Conservation (phyloP, 2,797 vertebrate genomes). For the Morus bassanus region DNA sequence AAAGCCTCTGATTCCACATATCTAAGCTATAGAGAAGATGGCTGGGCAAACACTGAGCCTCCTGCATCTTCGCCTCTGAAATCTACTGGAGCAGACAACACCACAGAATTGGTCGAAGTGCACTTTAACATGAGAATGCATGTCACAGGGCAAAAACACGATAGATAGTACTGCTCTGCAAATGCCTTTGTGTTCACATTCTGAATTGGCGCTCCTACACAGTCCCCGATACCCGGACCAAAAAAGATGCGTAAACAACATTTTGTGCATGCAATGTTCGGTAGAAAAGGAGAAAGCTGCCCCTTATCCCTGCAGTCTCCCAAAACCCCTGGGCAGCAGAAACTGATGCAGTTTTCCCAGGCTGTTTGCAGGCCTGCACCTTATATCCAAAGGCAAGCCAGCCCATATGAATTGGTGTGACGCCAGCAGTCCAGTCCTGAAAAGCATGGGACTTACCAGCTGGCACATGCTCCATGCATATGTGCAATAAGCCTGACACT, state of each 20-base stretch:
- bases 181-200: background rate
- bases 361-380: background rate
- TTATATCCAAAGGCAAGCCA: background rate
- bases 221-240: background rate
- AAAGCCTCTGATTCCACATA: background rate
- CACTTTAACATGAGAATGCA: background rate
- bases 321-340: background rate
- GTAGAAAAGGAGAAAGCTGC: background rate
- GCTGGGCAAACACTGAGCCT: accelerated
- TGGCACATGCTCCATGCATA: background rate
- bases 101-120: background rate
- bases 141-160: background rate
- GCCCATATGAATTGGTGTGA: background rate
- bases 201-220: background rate
- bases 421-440: background rate
- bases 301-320: background rate
- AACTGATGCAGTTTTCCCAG: background rate
- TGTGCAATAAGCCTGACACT: background rate
- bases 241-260: background rate
- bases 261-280: accelerated
- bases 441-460: background rate
- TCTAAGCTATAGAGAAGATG: background rate
- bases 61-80: background rate
- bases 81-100: background rate
- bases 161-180: background rate